Evolutionary conservation across 1,140 invertebrate genomes (phyloP), one percentile per base, ranked within the genome.

Genomic region (Ctenoplectra terminalis): DNA sequence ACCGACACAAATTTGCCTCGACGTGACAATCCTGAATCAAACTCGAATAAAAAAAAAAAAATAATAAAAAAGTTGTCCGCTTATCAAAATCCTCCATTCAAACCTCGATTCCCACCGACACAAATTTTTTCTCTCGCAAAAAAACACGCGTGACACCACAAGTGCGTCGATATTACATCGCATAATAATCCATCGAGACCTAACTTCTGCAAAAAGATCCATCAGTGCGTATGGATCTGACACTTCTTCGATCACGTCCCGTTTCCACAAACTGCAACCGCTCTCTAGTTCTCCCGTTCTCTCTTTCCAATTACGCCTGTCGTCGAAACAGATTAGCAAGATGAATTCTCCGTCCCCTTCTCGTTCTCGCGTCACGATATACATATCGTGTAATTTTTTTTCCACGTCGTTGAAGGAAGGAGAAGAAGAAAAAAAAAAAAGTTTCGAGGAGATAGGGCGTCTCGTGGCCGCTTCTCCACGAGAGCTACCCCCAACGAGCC

Each of bases 341-440:
- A 87, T 86, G 82, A 87, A 80, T 86, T 73, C 82, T 80, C 80
- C 69, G 82, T 83, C 87, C 85, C 82, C 84, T 79, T n/a, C 78
- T 78, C 50, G 67, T 78, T 85, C 81, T 63, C 75, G 48, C 46
- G 15, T 4, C 63, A 63, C 80, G 79, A 79, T 85, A 92, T 92
- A 92, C 91, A 73, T 73, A 73, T 91, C 88, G 86, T 82, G 91
- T 90, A 92, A 93, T 90, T 91, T 91, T 92, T 92, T 91, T 90
- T 50, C 67, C 82, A 58, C 83, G 83, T 89, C 88, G 81, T 77
- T 61, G 58, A 37, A 54, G 43, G 15, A 29, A 17, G 4, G 7
- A 46, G 63, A 20, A 26, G 17, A 40, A 69, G 7, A 34, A 2
- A 56, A 48, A 31, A 29, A 54, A 64, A 73, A 81, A 60, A 70